Percentiles rank a stretch among this genome's conserved stretches.
Conservation (phyloP, 2,797 vertebrate species). For the Acanthurus leucopareius region DNA sequence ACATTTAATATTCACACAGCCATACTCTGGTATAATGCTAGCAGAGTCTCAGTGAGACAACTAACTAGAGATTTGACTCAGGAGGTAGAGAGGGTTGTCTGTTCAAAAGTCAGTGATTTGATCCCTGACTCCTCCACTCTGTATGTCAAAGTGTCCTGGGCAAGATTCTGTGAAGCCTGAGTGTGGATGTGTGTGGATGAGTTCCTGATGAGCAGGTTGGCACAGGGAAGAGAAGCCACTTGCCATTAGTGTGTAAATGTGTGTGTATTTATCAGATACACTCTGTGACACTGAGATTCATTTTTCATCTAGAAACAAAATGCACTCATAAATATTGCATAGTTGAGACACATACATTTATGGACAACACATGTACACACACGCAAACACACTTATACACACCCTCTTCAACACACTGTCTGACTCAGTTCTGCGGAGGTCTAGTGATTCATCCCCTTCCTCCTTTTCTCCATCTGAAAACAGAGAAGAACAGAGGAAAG, state of each 20-base stretch:
- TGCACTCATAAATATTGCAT: slow-evolving; percentile 39
- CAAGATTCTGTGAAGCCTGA: too few relatives aligned
- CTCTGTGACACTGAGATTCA: slow-evolving; percentile 22
- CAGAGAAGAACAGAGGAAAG: slow-evolving; percentile 12
- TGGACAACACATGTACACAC: slow-evolving; percentile 12
- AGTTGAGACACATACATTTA: slow-evolving; percentile 14
- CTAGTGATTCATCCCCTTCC: slow-evolving; percentile 89
- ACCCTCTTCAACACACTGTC: slow-evolving; percentile 94
- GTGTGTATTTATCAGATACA: slow-evolving; percentile 3
- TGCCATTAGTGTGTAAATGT: too few relatives aligned
- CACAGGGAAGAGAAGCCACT: too few relatives aligned
- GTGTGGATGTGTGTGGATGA: too few relatives aligned
- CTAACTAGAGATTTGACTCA: too few relatives aligned
- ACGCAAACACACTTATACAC: slow-evolving; percentile 40
- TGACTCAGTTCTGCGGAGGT: slow-evolving; percentile 94
- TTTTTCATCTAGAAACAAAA: slow-evolving; percentile 37
- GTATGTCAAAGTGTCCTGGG: too few relatives aligned
- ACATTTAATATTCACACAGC: background rate
- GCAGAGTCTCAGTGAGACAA: background rate
- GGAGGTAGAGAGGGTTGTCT: too few relatives aligned
- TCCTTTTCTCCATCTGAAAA: slow-evolving; percentile 90
- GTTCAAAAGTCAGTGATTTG: too few relatives aligned
- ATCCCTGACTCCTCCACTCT: too few relatives aligned
- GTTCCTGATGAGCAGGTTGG: too few relatives aligned
- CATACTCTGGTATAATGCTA: background rate